phyloP scores from a whole-genome alignment of 1,140 invertebrate species.

The Pygmarrhopalites habei region DNA sequence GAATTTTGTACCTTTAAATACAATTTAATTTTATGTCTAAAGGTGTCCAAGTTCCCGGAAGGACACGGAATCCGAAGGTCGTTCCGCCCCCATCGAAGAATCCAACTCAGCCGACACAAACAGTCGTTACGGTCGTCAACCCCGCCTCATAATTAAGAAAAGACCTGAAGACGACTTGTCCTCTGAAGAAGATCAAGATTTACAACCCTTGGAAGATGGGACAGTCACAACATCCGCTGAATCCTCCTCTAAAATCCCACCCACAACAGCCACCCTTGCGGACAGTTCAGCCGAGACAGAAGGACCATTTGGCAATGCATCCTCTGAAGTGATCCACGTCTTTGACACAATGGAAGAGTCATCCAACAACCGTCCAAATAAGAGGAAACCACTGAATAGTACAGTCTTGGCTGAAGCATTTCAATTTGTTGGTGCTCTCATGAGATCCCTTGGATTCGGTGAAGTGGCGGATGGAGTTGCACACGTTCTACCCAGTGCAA shows the following conservation, averaged over 20 bases:
- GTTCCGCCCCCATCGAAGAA: not conserved
- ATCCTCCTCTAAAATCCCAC: constrained; percentile 1
- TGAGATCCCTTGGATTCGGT: constrained; percentile 30
- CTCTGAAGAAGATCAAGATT: constrained; percentile 19
- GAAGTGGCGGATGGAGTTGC: constrained; percentile 31
- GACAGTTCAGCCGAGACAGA: constrained; percentile 11
- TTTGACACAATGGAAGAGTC: constrained; percentile 7
- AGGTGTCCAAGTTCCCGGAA: constrained; percentile 24
- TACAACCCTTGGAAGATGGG: no score
- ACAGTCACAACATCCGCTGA: constrained; percentile 2
- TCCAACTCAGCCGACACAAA: not conserved
- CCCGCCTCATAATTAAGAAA: constrained; percentile 35
- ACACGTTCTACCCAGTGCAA: constrained; percentile 29
- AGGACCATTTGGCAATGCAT: constrained; percentile 4
- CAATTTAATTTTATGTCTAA: no score
- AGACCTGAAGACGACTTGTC: constrained; percentile 32
- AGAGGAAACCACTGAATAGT: constrained; percentile 33
- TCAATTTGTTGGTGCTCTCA: constrained; percentile 29
- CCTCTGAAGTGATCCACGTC: constrained; percentile 17
- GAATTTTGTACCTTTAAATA: no score
- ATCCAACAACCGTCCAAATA: not conserved
- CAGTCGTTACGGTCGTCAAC: constrained; percentile 27
- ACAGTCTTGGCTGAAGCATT: constrained; percentile 37
- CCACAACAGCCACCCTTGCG: not conserved
- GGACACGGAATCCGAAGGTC: constrained; percentile 6